These are phyloP conservation scores for Parnassius mnemosyne DNA, from an alignment of 2,888 invertebrate genomes.

Conservation along the genomic window DNA sequence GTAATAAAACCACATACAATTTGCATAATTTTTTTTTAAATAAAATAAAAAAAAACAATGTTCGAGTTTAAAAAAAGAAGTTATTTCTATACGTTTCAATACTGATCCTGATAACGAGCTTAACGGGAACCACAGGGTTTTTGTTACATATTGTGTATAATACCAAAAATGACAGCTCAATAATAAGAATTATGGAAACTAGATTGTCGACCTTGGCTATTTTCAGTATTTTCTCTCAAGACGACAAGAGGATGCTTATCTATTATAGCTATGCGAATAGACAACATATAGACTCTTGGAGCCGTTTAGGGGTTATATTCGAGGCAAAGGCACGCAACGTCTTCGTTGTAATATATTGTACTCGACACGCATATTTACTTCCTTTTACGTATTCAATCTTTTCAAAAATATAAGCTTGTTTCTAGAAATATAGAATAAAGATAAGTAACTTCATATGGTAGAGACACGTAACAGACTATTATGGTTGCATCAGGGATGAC, in stretches of 20 bases:
- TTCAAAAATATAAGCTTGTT: background rate
- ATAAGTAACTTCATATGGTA: too few relatives aligned
- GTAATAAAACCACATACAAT: too few relatives aligned
- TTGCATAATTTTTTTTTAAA: too few relatives aligned
- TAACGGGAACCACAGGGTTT: too few relatives aligned
- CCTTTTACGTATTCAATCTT: slow-evolving; percentile 2
- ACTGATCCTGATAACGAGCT: too few relatives aligned
- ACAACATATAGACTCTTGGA: slow-evolving; percentile 16
- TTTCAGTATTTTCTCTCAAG: slow-evolving; percentile 7
- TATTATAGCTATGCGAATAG: slow-evolving; percentile 19
- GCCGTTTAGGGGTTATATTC: slow-evolving; percentile 20
- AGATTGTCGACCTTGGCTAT: slow-evolving; percentile 5
- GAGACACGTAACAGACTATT: too few relatives aligned
- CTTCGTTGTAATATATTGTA: slow-evolving; percentile 11
- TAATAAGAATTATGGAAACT: background rate
- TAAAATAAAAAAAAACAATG: too few relatives aligned
- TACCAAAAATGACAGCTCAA: slow-evolving; percentile 4
- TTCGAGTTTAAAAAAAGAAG: too few relatives aligned
- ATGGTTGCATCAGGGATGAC: too few relatives aligned
- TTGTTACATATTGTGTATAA: too few relatives aligned
- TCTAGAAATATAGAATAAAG: background rate
- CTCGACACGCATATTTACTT: slow-evolving; percentile 8
- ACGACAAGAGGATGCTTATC: slow-evolving; percentile 17
- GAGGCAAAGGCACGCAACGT: slow-evolving; percentile 11
- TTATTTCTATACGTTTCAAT: too few relatives aligned